These are phyloP conservation scores for Brachionus sp. DNA, from an alignment of 1,140 invertebrate species.

Conservation along the genomic window DNA sequence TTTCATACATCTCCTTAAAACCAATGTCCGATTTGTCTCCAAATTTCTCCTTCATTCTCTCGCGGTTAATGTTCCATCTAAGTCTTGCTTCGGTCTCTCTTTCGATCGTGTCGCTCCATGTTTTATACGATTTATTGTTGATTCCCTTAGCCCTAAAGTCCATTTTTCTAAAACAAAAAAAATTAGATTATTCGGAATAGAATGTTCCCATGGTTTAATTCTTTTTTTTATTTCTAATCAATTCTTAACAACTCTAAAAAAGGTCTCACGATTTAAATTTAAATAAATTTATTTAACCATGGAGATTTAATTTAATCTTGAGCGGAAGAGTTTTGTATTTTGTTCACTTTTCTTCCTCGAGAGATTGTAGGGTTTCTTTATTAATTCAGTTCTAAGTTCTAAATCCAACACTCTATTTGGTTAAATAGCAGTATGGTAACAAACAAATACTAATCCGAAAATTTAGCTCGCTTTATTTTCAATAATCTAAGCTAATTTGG, in stretches of 20 bases:
- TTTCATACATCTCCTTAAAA: neutral
- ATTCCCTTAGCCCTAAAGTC: constrained; percentile 43
- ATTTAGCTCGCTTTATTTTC: neutral
- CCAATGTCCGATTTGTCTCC: neutral
- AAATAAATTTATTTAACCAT: constrained; percentile 6
- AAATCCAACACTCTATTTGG: neutral
- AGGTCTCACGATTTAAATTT: neutral
- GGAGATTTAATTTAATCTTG: neutral
- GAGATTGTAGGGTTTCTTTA: neutral
- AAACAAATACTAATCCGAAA: neutral
- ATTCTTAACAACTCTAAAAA: neutral
- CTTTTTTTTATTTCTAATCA: neutral
- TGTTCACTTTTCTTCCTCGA: neutral
- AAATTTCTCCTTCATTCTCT: constrained; percentile 29
- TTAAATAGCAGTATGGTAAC: neutral
- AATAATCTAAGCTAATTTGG: neutral
- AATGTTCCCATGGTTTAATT: neutral
- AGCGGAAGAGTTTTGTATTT: neutral
- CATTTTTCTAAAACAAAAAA: constrained; percentile 34
- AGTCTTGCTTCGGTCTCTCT: constrained; percentile 29
- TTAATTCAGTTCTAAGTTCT: neutral
- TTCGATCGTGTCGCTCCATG: constrained; percentile 37
- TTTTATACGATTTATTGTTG: constrained; percentile 34
- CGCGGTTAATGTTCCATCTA: constrained; percentile 27
- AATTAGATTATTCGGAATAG: neutral